A percentile compares a stretch with the other conserved stretches of the same genome.
These are phyloP conservation scores for Rhynchomys soricoides DNA, from an alignment of 2,113 vertebrate genomes.

Conservation along the genomic window DNA sequence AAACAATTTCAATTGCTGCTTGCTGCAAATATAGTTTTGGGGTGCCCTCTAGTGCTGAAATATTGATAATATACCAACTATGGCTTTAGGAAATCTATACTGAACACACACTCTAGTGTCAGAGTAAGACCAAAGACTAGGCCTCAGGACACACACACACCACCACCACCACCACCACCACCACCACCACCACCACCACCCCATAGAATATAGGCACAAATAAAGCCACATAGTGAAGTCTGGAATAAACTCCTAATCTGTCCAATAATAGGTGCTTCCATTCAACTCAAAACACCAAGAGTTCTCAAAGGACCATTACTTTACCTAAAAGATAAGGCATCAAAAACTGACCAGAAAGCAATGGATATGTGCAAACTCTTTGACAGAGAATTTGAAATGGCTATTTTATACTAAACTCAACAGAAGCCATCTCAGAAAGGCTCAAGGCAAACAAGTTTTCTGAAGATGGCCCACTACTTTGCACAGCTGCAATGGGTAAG, in stretches of 20 bases:
- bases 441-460: too few relatives aligned
- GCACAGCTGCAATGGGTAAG: too few relatives aligned
- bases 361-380: neutral
- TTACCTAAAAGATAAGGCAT: neutral
- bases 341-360: neutral
- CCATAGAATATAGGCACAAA: neutral
- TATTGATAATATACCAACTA: neutral
- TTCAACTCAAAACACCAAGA: neutral
- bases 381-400: neutral
- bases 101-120: neutral
- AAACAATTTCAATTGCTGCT: neutral
- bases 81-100: neutral
- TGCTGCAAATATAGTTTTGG: neutral
- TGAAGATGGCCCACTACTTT: too few relatives aligned
- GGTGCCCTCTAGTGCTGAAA: neutral
- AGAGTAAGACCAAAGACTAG: neutral
- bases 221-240: neutral
- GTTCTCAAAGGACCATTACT: neutral
- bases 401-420: neutral
- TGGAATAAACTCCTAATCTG: neutral
- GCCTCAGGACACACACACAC: neutral
- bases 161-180: neutral
- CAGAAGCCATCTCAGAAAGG: too few relatives aligned
- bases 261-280: neutral
- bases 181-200: neutral